phyloP scores from a whole-genome alignment of 92 coral and sea anemone species.

The Metridium senile region DNA sequence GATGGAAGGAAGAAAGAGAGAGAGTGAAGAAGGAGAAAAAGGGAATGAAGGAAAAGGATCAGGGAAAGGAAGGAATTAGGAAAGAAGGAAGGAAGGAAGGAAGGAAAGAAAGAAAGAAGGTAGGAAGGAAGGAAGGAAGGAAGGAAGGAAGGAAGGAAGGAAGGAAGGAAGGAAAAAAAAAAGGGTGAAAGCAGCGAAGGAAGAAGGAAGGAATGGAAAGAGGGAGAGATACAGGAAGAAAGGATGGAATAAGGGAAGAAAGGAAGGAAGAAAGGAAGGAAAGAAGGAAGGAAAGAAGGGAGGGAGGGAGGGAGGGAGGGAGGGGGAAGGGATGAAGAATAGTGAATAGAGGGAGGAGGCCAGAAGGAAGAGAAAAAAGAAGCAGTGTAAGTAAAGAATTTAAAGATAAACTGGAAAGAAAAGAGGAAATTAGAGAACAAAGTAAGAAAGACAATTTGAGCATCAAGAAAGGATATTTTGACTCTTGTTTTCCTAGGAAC shows the following conservation, averaged over 20 bases:
- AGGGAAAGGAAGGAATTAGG: not conserved
- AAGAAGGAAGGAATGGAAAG: too few relatives aligned
- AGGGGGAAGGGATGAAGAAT: not conserved
- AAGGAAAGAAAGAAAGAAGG: not conserved
- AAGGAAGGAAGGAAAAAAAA: not conserved
- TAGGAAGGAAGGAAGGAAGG: not conserved
- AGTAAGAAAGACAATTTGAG: not conserved
- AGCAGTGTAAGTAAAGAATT: too few relatives aligned
- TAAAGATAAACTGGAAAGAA: too few relatives aligned
- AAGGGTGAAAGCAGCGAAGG: too few relatives aligned
- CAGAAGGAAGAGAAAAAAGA: too few relatives aligned
- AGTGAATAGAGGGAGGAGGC: not conserved
- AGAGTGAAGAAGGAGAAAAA: not conserved
- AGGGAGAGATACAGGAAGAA: too few relatives aligned
- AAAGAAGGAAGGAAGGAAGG: not conserved
- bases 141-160: not conserved
- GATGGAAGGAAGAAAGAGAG: not conserved
- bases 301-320: not conserved
- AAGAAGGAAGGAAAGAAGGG: not conserved
- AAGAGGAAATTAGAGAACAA: not conserved
- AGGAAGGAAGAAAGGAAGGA: not conserved
- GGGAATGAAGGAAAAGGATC: not conserved
- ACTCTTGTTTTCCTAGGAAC: conserved; percentile 3
- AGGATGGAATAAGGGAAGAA: not conserved
- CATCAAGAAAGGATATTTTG: too few relatives aligned